A percentile compares a stretch with the other conserved stretches of the same genome.
Evolutionary conservation across 2,888 invertebrate species (phyloP).

Genomic region (Eupithecia vulgata): DNA sequence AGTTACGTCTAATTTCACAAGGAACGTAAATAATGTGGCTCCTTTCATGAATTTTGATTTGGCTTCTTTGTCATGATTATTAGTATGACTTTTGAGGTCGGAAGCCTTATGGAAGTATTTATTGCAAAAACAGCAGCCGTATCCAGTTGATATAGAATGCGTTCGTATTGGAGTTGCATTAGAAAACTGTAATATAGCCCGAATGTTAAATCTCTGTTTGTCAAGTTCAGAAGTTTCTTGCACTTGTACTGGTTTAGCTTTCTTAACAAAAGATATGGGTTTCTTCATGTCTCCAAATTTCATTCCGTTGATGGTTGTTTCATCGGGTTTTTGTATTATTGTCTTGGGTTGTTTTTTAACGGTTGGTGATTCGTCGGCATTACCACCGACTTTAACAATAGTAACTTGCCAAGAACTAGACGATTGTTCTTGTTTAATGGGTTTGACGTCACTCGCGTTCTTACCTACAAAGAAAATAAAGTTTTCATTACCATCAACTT

Average conservation of each 20-base stretch:
- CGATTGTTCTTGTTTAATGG: constrained; percentile 29
- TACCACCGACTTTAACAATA: constrained; percentile 27
- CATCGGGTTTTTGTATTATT: constrained; percentile 15
- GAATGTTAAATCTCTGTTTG: constrained; percentile 29
- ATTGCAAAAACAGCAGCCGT: constrained; percentile 49
- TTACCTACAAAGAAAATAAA: constrained; percentile 37
- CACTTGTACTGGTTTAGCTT: constrained; percentile 11
- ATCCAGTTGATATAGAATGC: constrained; percentile 46
- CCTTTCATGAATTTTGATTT: constrained; percentile 29
- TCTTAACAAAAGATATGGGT: not conserved
- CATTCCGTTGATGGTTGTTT: constrained; percentile 9
- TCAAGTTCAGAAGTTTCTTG: constrained; percentile 26
- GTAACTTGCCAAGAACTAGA: constrained; percentile 29
- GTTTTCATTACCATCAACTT: constrained; percentile 19
- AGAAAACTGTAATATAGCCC: constrained; percentile 49
- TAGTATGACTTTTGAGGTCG: constrained; percentile 47
- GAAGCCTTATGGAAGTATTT: constrained; percentile 41
- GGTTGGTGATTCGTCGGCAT: constrained; percentile 12
- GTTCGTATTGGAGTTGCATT: constrained; percentile 56
- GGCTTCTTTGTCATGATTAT: constrained; percentile 27
- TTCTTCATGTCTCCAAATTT: not conserved
- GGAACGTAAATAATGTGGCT: constrained; percentile 45
- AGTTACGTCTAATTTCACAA: constrained; percentile 60
- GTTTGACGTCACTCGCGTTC: constrained; percentile 21
- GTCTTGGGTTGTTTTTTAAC: constrained; percentile 12